Evolutionary conservation across 2,797 vertebrate species (phyloP).

Genomic region (Falco berigora): DNA sequence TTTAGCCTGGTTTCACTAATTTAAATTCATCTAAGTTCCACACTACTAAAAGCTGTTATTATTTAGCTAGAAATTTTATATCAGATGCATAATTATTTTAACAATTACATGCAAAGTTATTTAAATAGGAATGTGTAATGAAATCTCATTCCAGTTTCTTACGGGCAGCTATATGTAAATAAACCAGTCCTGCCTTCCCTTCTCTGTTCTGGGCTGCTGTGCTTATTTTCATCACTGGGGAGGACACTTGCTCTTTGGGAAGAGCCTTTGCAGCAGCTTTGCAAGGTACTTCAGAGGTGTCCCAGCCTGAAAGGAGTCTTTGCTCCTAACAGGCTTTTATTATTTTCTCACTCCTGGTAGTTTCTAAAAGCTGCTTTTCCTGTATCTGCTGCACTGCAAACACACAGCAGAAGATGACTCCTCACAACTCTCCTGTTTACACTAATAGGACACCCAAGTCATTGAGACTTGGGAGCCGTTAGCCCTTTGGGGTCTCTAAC

Average conservation of each 20-base stretch:
- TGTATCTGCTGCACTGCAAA: background rate
- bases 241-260: background rate
- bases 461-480: background rate
- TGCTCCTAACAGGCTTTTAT: background rate
- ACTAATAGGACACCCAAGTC: background rate
- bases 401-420: background rate
- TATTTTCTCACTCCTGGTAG: background rate
- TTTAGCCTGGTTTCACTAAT: background rate
- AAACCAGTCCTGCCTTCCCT: background rate
- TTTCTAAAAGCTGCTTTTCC: background rate
- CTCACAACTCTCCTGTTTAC: background rate
- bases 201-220: background rate
- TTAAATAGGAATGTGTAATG: background rate
- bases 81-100: conserved; percentile 1
- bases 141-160: background rate
- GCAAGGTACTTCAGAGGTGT: background rate
- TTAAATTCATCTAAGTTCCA: background rate
- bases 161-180: background rate
- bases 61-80: background rate
- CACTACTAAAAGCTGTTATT: conserved; percentile 2
- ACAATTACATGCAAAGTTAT: background rate
- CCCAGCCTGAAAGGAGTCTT: background rate
- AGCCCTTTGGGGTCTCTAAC: background rate
- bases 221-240: background rate
- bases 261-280: background rate